Evolutionary conservation across 2,797 vertebrate species (phyloP).

Genomic region (Pseudochirops cupreus): DNA sequence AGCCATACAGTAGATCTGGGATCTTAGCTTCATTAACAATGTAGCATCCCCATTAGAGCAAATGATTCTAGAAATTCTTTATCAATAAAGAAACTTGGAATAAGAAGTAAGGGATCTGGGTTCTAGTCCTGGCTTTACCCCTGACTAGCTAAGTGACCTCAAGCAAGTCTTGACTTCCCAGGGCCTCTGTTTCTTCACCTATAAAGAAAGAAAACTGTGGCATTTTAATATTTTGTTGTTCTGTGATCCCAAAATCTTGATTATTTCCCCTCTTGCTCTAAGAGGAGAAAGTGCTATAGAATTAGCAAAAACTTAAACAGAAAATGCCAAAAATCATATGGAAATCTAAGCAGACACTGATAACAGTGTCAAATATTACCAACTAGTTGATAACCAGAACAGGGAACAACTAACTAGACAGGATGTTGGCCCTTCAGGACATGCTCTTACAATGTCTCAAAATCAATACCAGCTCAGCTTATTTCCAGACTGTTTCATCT

Average conservation of each 20-base stretch:
- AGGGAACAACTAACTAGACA: conserved; percentile 96
- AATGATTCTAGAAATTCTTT: neutral
- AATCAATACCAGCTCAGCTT: neutral
- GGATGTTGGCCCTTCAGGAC: conserved; percentile 98
- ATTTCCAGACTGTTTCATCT: neutral
- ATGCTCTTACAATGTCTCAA: conserved; percentile 97
- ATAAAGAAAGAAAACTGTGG: neutral
- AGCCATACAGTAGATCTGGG: neutral
- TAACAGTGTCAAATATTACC: conserved; percentile 85
- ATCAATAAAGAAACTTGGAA: neutral
- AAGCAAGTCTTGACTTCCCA: neutral
- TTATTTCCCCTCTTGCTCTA: neutral
- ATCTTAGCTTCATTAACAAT: neutral
- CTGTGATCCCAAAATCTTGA: neutral
- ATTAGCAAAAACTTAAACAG: neutral
- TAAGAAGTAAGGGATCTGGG: neutral
- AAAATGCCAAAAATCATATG: conserved; percentile 93
- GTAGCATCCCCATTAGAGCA: neutral
- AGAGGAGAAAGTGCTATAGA: neutral
- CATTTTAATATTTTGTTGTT: neutral
- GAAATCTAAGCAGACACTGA: conserved; percentile 97
- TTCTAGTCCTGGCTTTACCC: neutral
- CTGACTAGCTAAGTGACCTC: neutral
- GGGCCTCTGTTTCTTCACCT: neutral
- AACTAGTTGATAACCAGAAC: neutral